These are phyloP conservation scores for Zoanthus sociatus DNA, from an alignment of 92 coral and sea anemone genomes.

Conservation along the genomic window DNA sequence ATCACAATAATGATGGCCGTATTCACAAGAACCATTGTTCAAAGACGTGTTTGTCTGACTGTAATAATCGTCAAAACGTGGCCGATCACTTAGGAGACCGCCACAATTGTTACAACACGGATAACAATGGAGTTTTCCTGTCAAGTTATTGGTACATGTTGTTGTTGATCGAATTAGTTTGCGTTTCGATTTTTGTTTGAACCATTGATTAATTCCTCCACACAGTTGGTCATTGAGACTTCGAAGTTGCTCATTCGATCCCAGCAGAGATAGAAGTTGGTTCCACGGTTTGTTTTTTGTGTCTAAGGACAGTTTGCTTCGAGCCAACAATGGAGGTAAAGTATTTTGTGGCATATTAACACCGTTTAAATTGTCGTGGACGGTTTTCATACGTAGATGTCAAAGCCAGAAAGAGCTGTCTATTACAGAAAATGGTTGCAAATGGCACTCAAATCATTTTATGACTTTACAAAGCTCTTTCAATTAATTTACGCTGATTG, in stretches of 20 bases:
- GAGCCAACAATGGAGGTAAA: background rate
- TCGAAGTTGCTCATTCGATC: conserved; percentile 65
- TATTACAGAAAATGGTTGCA: too few relatives aligned
- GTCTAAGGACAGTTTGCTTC: background rate
- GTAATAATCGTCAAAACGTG: conserved; percentile 44
- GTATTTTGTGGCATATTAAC: conserved; percentile 9
- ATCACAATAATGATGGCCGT: conserved; percentile 81
- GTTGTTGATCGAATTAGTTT: conserved; percentile 36
- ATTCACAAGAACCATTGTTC: conserved; percentile 51
- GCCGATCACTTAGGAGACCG: conserved; percentile 66
- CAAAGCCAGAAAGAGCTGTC: too few relatives aligned
- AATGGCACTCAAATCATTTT: too few relatives aligned
- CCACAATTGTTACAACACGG: conserved; percentile 74
- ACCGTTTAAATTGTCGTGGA: background rate
- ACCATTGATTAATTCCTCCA: conserved; percentile 88
- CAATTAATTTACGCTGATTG: background rate
- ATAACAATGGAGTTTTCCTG: conserved; percentile 36
- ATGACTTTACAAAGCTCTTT: background rate
- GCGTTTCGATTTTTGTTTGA: conserved; percentile 52
- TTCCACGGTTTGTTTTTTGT: conserved; percentile 52
- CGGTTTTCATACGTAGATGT: background rate
- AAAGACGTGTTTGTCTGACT: conserved; percentile 13
- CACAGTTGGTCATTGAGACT: conserved; percentile 54
- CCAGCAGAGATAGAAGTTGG: conserved; percentile 68
- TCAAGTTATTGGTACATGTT: conserved; percentile 34